Percentiles rank a stretch among this genome's conserved stretches.
These are phyloP conservation scores for Tychaedon coryphoeus DNA, from an alignment of 2,113 vertebrate species.

Conservation along the genomic window DNA sequence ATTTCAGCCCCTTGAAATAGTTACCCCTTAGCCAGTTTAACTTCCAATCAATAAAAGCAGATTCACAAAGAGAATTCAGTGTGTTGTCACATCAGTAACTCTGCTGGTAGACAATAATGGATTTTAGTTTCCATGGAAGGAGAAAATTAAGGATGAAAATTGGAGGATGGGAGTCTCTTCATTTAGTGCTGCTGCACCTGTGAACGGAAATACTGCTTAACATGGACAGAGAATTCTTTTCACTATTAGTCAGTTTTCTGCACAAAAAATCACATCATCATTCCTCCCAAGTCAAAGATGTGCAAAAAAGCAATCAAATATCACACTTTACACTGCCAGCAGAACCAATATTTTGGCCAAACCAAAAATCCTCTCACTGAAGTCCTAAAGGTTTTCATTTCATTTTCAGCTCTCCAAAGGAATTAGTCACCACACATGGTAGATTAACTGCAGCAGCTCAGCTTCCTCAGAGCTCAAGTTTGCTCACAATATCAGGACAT, in stretches of 20 bases:
- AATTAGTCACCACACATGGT: conserved; percentile 18
- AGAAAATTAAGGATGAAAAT: neutral
- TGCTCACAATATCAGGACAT: conserved; percentile 47
- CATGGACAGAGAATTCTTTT: neutral
- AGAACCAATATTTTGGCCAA: neutral
- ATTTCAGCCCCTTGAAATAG: neutral
- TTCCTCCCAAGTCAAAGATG: neutral
- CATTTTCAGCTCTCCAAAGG: conserved; percentile 20
- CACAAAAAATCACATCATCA: neutral
- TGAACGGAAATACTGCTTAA: neutral
- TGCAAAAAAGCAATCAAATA: neutral
- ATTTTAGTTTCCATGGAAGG: neutral
- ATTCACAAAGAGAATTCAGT: neutral
- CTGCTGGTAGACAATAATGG: neutral
- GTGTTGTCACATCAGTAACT: neutral
- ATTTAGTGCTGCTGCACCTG: neutral
- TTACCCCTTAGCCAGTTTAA: neutral
- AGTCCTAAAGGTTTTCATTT: conserved; percentile 14
- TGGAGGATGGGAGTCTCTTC: neutral
- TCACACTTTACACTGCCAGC: neutral
- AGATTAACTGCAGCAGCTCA: conserved; percentile 39
- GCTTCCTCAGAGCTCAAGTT: neutral
- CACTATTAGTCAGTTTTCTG: neutral
- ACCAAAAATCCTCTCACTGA: neutral
- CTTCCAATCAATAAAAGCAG: neutral